These are phyloP conservation scores for Chaunax sp. DNA, from an alignment of 2,797 vertebrate species.

Conservation along the genomic window DNA sequence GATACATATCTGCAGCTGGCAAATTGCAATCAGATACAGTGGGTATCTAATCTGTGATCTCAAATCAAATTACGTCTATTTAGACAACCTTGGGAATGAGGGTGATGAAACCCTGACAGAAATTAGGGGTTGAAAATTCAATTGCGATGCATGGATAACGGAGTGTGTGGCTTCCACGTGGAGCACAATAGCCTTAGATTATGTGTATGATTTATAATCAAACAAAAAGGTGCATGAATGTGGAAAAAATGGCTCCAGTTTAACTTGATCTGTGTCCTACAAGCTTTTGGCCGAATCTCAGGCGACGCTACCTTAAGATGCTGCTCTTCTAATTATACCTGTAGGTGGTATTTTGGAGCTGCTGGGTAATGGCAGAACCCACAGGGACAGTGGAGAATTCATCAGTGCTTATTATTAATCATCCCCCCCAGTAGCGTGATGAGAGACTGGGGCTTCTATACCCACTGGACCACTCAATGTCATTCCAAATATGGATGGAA, in stretches of 20 bases:
- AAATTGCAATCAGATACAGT: conserved; percentile 84
- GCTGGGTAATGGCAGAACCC: conserved; percentile 78
- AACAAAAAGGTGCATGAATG: conserved; percentile 3
- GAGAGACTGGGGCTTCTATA: conserved; percentile 77
- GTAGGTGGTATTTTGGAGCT: conserved; percentile 81
- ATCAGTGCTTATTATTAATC: conserved; percentile 85
- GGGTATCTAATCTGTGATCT: conserved; percentile 82
- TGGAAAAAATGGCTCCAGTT: conserved; percentile 27
- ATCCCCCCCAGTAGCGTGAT: conserved; percentile 78
- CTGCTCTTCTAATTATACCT: conserved; percentile 84
- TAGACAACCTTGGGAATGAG: conserved; percentile 79
- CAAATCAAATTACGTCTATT: conserved; percentile 84
- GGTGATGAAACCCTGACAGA: conserved; percentile 75
- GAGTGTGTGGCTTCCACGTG: conserved; percentile 28
- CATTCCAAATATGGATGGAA: conserved; percentile 80
- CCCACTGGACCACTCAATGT: conserved; percentile 83
- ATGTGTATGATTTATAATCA: neutral
- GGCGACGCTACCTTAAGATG: conserved; percentile 72
- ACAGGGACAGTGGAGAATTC: conserved; percentile 80
- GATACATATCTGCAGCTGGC: conserved; percentile 81
- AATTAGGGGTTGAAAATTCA: conserved; percentile 75
- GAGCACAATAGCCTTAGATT: conserved; percentile 19
- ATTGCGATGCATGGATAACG: conserved; percentile 56
- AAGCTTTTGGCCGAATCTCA: conserved; percentile 67
- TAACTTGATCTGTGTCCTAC: conserved; percentile 52